Evolutionary conservation across 2,113 vertebrate species (phyloP).

Genomic region (Peucedramus taeniatus): DNA sequence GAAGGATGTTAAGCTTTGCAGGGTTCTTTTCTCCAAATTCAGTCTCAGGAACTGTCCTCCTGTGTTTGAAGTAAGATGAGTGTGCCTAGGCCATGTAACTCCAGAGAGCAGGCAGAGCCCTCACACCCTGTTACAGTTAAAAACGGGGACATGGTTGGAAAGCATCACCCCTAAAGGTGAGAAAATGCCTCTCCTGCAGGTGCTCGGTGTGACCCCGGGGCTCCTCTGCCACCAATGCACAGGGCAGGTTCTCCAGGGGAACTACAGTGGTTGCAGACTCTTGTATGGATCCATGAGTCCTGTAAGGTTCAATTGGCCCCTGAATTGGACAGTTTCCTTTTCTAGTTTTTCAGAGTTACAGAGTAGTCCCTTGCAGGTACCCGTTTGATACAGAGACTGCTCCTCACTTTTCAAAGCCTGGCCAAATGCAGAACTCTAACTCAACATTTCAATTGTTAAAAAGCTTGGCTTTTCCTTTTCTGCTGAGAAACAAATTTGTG

Average conservation of each 20-base stretch:
- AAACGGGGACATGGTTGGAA: not conserved
- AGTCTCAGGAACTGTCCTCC: not conserved
- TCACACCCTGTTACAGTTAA: not conserved
- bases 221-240: accelerated
- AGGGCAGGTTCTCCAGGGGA: not conserved
- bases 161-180: not conserved
- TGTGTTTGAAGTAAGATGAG: not conserved
- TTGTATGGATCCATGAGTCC: not conserved
- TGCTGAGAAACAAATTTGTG: not conserved
- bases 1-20: not conserved
- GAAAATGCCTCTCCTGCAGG: not conserved
- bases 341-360: not conserved
- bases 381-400: not conserved
- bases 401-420: not conserved
- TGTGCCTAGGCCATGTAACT: not conserved
- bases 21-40: not conserved
- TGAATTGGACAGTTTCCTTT: not conserved
- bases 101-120: not conserved
- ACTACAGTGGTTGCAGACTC: not conserved
- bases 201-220: accelerated
- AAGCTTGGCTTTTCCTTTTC: not conserved
- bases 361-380: not conserved
- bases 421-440: not conserved
- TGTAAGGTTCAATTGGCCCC: not conserved
- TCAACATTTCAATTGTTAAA: not conserved